Base-by-base conservation (phyloP, 2,888 invertebrate genomes). In the Leucania comma region DNA sequence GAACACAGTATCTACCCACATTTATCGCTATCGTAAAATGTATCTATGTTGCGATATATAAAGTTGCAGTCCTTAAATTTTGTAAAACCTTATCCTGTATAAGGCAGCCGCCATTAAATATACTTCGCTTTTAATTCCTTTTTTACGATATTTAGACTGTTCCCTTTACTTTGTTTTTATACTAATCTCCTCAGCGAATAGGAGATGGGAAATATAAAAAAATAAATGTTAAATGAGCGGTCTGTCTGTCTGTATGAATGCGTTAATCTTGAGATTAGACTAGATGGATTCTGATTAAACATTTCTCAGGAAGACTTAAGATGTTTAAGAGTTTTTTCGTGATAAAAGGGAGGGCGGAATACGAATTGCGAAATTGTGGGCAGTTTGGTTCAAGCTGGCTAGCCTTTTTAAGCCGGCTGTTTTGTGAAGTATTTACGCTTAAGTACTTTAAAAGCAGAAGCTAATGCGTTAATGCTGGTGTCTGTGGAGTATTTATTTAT, bases 201-300 rank as follows among this genome's bases (percentile, higher is more conserved):
- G 81, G 58, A 77, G 58, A 69, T 66, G 75, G 69, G 42, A 65
- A 78, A 71, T 76, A 76, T 84, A 84, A 84, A 86, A 69, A 86
- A 78, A 77, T 71, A 82, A 86, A 79, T 68, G 48, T 71, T 42
- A 80, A 71, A 60, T 42, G 60, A 72, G 56, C 57, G 68, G 71
- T 68, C 73, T 59, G 67, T 73, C 67, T 59, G 66, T 80, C 81
- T 67, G 72, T 85, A 85, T 85, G 85, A 86, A 79, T 76, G 83
- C 80, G 86, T 78, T 85, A 85, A 85, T 84, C 85, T 74, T 20
- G 38, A 74, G 86, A 85, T 85, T 86, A 42, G 17, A 86, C 77
- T 75, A 80, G 78, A 82, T 86, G 86, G 85, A 82, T 81, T 85
- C 77, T 79, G 81, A 81, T 81, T 75, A 86, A 85, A 78, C 85